These are phyloP conservation scores for Nyctibius bracteatus DNA, from an alignment of 2,113 vertebrate species.

Conservation along the genomic window DNA sequence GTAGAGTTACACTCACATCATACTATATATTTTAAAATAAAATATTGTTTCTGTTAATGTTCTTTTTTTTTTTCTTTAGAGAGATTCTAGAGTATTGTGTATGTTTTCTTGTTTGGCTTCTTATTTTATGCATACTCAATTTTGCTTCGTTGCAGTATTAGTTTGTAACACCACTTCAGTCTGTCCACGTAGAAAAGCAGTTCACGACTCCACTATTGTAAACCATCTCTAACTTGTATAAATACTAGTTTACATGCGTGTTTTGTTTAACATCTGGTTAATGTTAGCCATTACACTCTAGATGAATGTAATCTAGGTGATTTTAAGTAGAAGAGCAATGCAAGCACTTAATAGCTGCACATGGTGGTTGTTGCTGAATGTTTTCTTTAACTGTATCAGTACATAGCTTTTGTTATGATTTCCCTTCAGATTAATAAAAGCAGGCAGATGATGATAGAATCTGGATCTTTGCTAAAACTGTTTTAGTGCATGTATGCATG, in stretches of 20 bases:
- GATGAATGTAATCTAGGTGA: background rate
- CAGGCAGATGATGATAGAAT: background rate
- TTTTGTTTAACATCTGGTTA: background rate
- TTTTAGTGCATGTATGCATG: background rate
- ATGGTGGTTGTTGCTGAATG: background rate
- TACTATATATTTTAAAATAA: background rate
- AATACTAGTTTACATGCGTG: background rate
- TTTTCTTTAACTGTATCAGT: background rate
- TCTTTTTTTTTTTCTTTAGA: background rate
- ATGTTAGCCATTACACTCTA: background rate
- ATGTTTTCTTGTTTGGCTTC: background rate
- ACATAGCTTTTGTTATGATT: background rate
- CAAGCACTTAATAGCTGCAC: background rate
- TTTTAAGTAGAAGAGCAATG: background rate
- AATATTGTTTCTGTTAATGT: background rate
- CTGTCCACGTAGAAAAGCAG: accelerated
- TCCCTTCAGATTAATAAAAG: background rate
- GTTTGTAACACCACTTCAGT: background rate
- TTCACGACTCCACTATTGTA: background rate
- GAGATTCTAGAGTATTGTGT: background rate
- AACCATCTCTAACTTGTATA: background rate
- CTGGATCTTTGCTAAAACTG: background rate
- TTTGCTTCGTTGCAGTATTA: background rate
- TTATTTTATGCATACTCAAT: background rate
- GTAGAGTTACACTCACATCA: background rate